Evolutionary conservation across 2,113 vertebrate species (phyloP), one percentile per base, ranked within the genome.

Genomic region (Baryphthengus martii): DNA sequence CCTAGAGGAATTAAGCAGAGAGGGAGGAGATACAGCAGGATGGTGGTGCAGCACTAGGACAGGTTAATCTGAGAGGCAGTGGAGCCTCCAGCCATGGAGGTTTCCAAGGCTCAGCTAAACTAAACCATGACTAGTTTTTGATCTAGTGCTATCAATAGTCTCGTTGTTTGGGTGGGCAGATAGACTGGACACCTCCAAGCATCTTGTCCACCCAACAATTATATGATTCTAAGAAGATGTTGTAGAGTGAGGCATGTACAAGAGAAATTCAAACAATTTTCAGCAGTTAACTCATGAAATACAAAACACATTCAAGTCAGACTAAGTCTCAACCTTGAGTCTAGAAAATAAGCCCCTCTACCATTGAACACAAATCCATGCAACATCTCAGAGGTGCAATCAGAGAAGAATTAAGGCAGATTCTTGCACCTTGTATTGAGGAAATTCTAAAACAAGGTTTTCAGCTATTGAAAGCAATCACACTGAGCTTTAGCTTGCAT

Each of bases 131-230:
- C 16, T 37, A 15, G 18, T 8, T 3, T 8, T 26, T 50, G 33
- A 37, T 59, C 26, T 56, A 14, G 2, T 47, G 29, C 25, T 52
- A 65, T 14, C 20, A 40, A 45, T 16, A 65, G 26, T 37, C 49
- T 35, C 4, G n/a, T n/a, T n/a, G 1, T 44, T 40, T 42, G 37
- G 55, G 65, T 5, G 28, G 18, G 21, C 0, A 0, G 13, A 11
- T 78, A 44, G 76, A 42, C 29, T 31, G 26, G 40, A 66, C 19
- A 89, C 7, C 13, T 62, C 25, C 35, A 49, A 56, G 61, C 16
- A 45, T 31, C 53, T 63, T 39, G 13, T 62, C 23, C 47, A 67
- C 37, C 26, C n/a, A 49, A 47, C 47, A 58, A 11, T 0, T 76
- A 8, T 13, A 20, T 26, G 33, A 45, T 37, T 68, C 31, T 16